Evolutionary conservation across 2,797 vertebrate species (phyloP), one percentile per base, ranked within the genome.

Genomic region (Sylvilagus floridanus): DNA sequence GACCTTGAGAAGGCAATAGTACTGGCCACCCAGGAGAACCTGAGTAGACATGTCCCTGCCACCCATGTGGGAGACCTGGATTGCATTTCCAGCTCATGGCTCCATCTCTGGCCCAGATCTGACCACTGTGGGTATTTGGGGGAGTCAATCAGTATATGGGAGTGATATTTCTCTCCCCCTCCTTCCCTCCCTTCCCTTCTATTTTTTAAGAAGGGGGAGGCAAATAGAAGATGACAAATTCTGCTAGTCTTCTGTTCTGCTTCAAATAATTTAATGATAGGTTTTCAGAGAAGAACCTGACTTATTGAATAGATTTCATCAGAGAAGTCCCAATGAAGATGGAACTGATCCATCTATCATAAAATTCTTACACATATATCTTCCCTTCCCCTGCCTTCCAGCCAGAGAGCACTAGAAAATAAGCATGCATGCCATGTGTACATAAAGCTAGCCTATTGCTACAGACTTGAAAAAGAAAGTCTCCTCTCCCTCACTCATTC

Each of bases 261-360:
- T 32, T 16, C 24, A 82, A 77, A 83, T 54, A 92, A 37, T 72
- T 77, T 63, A 76, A 62, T 86, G 37, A 88, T 17, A 76, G 24
- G 52, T 84, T 90, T 92, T 11, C 32, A 37, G 52, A 87, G 54
- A 63, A 93, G 22, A 93, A 73, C 84, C 32, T 90, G 78, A 72
- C 57, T 82, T 63, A 50, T 65, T 87, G 28, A 24, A 75, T 79
- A 75, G 86, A 84, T 62, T 66, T 12, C 93, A 92, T 7, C 1
- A 79, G 37, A 83, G 12, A 52, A 71, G 28, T 62, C n/a, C 66
- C 75, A 84, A 35, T 57, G 19, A 57, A 57, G 16, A 57, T 16
- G 69, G 26, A 86, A 88, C 26, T 93, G 84, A 72, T 32, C 22
- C 24, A 75, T 69, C 52, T 52, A 47, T 77, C 37, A 93, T 47